phyloP scores from a whole-genome alignment of 37 sponge, comb jelly and placozoan genomes.

The Beroe forskalii region DNA sequence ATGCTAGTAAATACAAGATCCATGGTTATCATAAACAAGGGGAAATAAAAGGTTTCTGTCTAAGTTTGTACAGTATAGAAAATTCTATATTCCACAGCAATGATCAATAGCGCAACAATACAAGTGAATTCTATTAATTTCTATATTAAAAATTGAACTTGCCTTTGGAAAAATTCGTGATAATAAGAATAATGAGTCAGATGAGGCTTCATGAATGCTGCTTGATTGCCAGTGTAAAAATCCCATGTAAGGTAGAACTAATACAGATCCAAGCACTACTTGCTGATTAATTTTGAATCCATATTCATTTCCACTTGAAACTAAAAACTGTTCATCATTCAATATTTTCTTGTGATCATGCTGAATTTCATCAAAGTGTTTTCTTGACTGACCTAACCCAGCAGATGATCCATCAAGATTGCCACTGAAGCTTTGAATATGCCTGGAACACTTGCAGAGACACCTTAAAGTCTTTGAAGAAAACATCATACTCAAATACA shows the following conservation, averaged over 20 bases:
- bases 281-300: slow-evolving; percentile 37
- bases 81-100: not conserved
- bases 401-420: slow-evolving; percentile 20
- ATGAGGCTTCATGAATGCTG: not conserved
- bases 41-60: too few relatives aligned
- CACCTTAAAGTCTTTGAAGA: not conserved
- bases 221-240: slow-evolving; percentile 37
- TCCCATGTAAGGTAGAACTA: slow-evolving; percentile 36
- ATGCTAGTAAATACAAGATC: too few relatives aligned
- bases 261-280: not conserved
- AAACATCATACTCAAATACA: not conserved
- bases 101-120: not conserved
- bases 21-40: too few relatives aligned
- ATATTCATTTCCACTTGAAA: slow-evolving; percentile 25
- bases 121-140: not conserved
- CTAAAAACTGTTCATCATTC: slow-evolving; percentile 31
- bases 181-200: slow-evolving; percentile 16
- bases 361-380: slow-evolving; percentile 31
- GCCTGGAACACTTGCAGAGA: not conserved
- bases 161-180: slow-evolving; percentile 43
- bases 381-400: not conserved
- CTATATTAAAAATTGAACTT: not conserved
- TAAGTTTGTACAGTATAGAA: too few relatives aligned
- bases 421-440: slow-evolving; percentile 34
- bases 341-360: slow-evolving; percentile 6